Base-by-base conservation (phyloP, 1,140 invertebrate species). In the Homalodisca vitripennis region DNA sequence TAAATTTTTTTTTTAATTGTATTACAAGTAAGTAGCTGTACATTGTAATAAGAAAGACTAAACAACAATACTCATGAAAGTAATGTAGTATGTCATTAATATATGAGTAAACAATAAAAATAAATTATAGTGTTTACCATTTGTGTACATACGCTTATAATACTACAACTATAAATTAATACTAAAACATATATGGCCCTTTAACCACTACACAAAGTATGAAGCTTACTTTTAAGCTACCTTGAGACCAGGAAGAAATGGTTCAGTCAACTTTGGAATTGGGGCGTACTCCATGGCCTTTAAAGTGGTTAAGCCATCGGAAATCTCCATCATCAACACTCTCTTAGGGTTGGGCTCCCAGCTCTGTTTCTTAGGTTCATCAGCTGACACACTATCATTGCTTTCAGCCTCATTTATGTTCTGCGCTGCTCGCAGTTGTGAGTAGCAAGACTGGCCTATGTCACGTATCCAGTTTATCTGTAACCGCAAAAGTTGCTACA, bases 261-360 rank as follows among this genome's bases (percentile, higher is more conserved):
- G 82, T 72, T 85, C 80, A 74, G 82, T 85, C 12, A 93, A 78
- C 69, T 81, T 80, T 62, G 80, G 76, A 73, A 93, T 87, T 0
- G 84, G 82, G 73, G 81, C 84, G 75, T 91, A 89, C 78, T 94
- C 92, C 77, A 94, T 88, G 0, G 84, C 92, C 66, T 81, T 80
- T 29, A 94, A 74, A 72, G 86, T 80, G 75, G 88, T 87, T 1
- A 84, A 80, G 14, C 92, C 92, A 84, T 94, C 92, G 24, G 91
- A 93, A 66, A 94, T 78, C 60, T 83, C 84, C 41, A 94, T 77
- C 77, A 89, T 86, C 68, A 81, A 85, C 92, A 89, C 75, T 70
- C 71, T 51, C 22, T 55, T 63, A 24, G 32, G 26, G 31, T 70
- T 73, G 13, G 81, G 79, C 68, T 84, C 80, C 80, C 80, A 81